These are phyloP conservation scores for Halichondria panicea DNA, from an alignment of 37 sponge, comb jelly and placozoan species.

Conservation along the genomic window DNA sequence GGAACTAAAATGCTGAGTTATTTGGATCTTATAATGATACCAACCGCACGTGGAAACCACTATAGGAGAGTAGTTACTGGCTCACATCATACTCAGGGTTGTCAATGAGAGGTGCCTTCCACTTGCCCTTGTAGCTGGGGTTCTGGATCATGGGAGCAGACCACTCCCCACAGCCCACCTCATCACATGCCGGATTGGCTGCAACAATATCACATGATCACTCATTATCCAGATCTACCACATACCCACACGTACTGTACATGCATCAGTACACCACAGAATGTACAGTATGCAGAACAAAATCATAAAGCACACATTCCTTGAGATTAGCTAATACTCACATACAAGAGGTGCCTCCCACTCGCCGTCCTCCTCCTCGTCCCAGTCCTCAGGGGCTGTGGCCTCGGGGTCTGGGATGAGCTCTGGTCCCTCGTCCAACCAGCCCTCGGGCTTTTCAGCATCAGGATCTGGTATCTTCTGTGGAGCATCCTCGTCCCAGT, in stretches of 20 bases:
- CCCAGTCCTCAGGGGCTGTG: constrained; percentile 94
- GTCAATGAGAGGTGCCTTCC: constrained; percentile 92
- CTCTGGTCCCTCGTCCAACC: constrained; percentile 94
- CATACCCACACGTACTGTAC: too few relatives aligned
- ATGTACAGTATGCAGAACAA: too few relatives aligned
- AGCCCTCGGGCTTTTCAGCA: constrained; percentile 91
- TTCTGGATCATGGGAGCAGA: constrained; percentile 82
- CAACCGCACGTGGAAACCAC: neutral
- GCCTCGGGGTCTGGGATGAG: constrained; percentile 95
- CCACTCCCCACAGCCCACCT: constrained; percentile 97
- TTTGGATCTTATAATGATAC: neutral
- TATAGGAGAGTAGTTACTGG: neutral
- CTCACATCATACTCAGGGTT: constrained; percentile 92
- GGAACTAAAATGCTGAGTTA: too few relatives aligned
- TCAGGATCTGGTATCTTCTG: constrained; percentile 87
- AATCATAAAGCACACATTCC: too few relatives aligned
- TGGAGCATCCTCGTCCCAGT: constrained; percentile 99
- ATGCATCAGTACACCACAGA: too few relatives aligned
- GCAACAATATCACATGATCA: too few relatives aligned
- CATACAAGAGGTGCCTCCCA: constrained; percentile 95
- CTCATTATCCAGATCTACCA: too few relatives aligned
- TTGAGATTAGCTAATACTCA: too few relatives aligned
- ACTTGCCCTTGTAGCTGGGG: constrained; percentile 97
- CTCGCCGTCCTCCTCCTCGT: constrained; percentile 98
- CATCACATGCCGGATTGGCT: constrained; percentile 97